A percentile compares a stretch with the other conserved stretches of the same genome.
phyloP scores from a whole-genome alignment of 2,113 vertebrate species.

The Synchiropus splendidus region DNA sequence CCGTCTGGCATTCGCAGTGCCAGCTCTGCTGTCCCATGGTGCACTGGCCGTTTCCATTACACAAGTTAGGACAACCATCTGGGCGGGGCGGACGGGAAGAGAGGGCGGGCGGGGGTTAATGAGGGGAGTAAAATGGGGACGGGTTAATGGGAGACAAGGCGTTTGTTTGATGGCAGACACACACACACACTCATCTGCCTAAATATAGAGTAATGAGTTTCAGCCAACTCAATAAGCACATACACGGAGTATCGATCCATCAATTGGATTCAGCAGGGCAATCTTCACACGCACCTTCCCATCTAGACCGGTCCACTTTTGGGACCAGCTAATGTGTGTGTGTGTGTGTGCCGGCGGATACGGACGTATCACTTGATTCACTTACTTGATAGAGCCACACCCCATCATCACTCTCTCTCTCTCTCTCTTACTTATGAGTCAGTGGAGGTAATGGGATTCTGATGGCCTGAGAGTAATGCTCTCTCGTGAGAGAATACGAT shows the following conservation, averaged over 20 bases:
- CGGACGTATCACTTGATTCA: slow-evolving; percentile 51
- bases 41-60: slow-evolving; percentile 96
- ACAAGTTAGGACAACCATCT: slow-evolving; percentile 98
- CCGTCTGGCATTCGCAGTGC: slow-evolving; percentile 98
- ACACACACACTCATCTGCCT: slow-evolving; percentile 16
- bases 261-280: slow-evolving; percentile 29
- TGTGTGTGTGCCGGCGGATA: slow-evolving; percentile 15
- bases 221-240: slow-evolving; percentile 18
- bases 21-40: slow-evolving; percentile 98
- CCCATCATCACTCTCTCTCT: slow-evolving; percentile 32
- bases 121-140: slow-evolving; percentile 3
- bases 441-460: slow-evolving; percentile 66
- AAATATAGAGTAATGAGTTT: slow-evolving; percentile 25
- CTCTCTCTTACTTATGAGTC: slow-evolving; percentile 56
- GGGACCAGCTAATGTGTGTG: slow-evolving; percentile 15
- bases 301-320: slow-evolving; percentile 17
- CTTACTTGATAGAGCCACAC: slow-evolving; percentile 51
- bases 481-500: slow-evolving; percentile 68
- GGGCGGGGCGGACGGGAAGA: slow-evolving; percentile 62
- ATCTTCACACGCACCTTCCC: slow-evolving; percentile 32
- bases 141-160: slow-evolving; percentile 14
- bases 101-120: slow-evolving; percentile 1
- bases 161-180: slow-evolving; percentile 11
- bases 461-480: slow-evolving; percentile 61
- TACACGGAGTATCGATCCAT: slow-evolving; percentile 31